A percentile compares a stretch with the other conserved stretches of the same genome.
Evolutionary conservation across 2,113 vertebrate species (phyloP).

Genomic region (Hippolais icterina): DNA sequence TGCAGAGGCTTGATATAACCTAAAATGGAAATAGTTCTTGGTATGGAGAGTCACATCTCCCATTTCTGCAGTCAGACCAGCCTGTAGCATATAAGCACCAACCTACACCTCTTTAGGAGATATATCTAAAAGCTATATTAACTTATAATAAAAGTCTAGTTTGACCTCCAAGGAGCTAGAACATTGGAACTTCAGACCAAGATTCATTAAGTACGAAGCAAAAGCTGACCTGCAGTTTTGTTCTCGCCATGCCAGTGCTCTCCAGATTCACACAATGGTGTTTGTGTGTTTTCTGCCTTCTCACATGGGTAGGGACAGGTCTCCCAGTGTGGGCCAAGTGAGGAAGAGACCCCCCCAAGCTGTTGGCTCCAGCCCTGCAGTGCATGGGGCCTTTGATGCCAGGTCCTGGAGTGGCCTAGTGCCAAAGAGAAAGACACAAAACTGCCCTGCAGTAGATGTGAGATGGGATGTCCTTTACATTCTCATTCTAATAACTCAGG

Average conservation of each 20-base stretch:
- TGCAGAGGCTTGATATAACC: background rate
- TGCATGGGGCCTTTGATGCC: background rate
- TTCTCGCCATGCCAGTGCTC: background rate
- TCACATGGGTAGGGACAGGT: fast-evolving
- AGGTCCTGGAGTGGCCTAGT: background rate
- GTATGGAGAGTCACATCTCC: background rate
- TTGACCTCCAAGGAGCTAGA: background rate
- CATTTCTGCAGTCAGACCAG: background rate
- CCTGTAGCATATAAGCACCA: background rate
- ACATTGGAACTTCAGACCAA: background rate
- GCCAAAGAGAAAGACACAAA: background rate
- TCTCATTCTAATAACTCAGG: background rate
- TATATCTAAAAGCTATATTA: background rate
- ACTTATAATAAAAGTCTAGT: background rate
- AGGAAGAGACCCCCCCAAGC: background rate
- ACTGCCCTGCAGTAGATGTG: background rate
- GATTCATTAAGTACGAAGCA: background rate
- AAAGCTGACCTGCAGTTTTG: background rate
- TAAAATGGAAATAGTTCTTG: background rate
- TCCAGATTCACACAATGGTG: background rate
- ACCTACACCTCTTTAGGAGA: background rate
- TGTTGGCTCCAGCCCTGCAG: background rate
- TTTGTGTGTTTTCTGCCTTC: background rate
- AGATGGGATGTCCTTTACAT: background rate
- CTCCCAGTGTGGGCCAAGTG: background rate